These are phyloP conservation scores for Eudasyphora cyanicolor DNA, from an alignment of 2,888 invertebrate species.

Conservation along the genomic window DNA sequence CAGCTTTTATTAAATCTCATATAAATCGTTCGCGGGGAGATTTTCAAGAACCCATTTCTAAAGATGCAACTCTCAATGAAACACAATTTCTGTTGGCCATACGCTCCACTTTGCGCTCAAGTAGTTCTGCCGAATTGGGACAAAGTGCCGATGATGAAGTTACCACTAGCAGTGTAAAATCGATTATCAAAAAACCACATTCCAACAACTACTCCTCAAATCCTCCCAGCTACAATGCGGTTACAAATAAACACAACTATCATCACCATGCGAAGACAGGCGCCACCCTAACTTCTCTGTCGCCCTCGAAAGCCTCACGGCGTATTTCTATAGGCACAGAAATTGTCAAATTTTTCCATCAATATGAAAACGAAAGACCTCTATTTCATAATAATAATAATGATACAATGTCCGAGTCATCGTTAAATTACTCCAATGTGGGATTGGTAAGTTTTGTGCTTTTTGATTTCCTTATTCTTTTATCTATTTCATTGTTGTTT, in stretches of 20 bases:
- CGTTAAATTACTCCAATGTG: slow-evolving; percentile 74
- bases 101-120: slow-evolving; percentile 31
- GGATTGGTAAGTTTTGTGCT: slow-evolving; percentile 72
- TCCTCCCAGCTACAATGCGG: slow-evolving; percentile 64
- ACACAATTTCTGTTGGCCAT: slow-evolving; percentile 50
- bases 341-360: slow-evolving; percentile 71
- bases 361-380: slow-evolving; percentile 70
- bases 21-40: slow-evolving; percentile 71
- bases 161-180: slow-evolving; percentile 6
- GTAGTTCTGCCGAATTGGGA: slow-evolving; percentile 35
- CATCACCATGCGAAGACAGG: neutral
- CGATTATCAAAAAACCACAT: neutral
- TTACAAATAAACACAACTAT: neutral
- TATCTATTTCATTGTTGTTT: neutral
- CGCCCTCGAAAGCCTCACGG: slow-evolving; percentile 30
- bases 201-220: slow-evolving; percentile 10
- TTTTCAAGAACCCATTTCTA: slow-evolving; percentile 53
- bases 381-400: slow-evolving; percentile 64
- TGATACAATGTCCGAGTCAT: slow-evolving; percentile 70
- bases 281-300: neutral
- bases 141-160: slow-evolving; percentile 59
- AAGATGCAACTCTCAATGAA: slow-evolving; percentile 46
- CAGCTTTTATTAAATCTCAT: slow-evolving; percentile 67
- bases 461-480: slow-evolving; percentile 22
- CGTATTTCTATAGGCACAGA: slow-evolving; percentile 68